Evolutionary conservation across 2,888 invertebrate genomes (phyloP), one percentile per base, ranked within the genome.

Genomic region (Poecilus cupreus): DNA sequence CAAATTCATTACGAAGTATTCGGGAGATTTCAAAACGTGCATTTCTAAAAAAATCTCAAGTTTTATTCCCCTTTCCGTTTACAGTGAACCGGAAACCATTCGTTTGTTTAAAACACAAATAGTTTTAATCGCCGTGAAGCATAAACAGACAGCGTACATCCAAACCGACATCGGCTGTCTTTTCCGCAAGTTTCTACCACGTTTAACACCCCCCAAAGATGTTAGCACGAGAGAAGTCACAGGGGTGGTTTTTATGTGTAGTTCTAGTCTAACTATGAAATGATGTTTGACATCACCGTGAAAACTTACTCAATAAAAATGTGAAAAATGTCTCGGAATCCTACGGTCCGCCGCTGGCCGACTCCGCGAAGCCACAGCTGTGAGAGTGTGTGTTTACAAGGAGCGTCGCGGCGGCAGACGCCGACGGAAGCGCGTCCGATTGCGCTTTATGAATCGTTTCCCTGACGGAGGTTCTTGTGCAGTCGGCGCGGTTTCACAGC

Each of bases 21-120:
- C 32, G 32, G 6, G 6, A 32, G 32, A 32, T 32, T 32, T n/a
- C n/a, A n/a, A n/a, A n/a, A n/a, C n/a, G n/a, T n/a, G n/a, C n/a
- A n/a, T n/a, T 32, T 18, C 20, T 54, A 60, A 60, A 60, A 60
- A 60, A 60, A 60, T 5, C 11, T 5, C 16, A n/a, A 13, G n/a
- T 24, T 24, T 18, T 26, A 26, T 24, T 60, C 60, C 60, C 60
- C 46, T 46, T 60, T 68, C 64, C 60, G 13, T 26, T 32, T 32
- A n/a, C 64, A 32, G 18, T 18, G 20, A 51, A 72, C 72, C 72
- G 72, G 72, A 72, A 72, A 72, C 70, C 39, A 70, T 46, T 22
- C 24, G 72, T 72, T 72, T 72, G 72, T 72, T 72, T 72, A 46
- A 72, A 72, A 72, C 72, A 72, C 72, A 72, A 72, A 72, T 72